Evolutionary conservation across 2,888 invertebrate genomes (phyloP), one percentile per base, ranked within the genome.

Genomic region (Tupiocoris notatus): DNA sequence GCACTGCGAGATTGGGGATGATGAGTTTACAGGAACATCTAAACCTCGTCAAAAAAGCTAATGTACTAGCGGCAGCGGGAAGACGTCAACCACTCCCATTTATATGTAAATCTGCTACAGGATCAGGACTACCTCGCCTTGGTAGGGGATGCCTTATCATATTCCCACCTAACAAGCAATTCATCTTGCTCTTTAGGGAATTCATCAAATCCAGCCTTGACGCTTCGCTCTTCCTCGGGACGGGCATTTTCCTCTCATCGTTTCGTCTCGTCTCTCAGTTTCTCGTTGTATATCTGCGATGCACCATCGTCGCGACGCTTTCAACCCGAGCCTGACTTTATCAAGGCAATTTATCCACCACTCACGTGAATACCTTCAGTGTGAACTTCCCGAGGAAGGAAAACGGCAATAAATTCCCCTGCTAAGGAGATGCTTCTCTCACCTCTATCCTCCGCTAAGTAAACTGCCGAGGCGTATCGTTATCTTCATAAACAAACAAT

Each of bases 21-120:
- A 39, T 7, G 39, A 39, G 39, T 39, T 12, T 39, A 3, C 39
- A 12, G 39, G 39, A 39, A 39, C 39, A 39, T 39, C 39, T 39
- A 39, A 39, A 39, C 39, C 39, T 39, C 39, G 39, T 39, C 39
- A 39, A 39, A 39, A 39, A 39, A 39, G 12, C 39, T 39, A 39
- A 39, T 39, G 39, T 39, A 39, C 39, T 39, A 3, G 39, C 39
- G 39, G 39, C 39, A 39, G 39, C 39, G 39, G 39, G 39, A 39
- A 39, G 39, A 39, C 39, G 39, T 39, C 39, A 39, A 67, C 16
- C 54, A 20, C 54, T 54, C 21, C 67, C 17, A 67, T 67, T 67
- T 67, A 67, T 67, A 67, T 67, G 67, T 67, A 67, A 67, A 67
- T 67, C 67, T 57, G 56, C 16, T 18, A 20, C 67, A 39, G 56